Evolutionary conservation across 2,113 vertebrate species (phyloP).

Genomic region (Bujurquina vittata): DNA sequence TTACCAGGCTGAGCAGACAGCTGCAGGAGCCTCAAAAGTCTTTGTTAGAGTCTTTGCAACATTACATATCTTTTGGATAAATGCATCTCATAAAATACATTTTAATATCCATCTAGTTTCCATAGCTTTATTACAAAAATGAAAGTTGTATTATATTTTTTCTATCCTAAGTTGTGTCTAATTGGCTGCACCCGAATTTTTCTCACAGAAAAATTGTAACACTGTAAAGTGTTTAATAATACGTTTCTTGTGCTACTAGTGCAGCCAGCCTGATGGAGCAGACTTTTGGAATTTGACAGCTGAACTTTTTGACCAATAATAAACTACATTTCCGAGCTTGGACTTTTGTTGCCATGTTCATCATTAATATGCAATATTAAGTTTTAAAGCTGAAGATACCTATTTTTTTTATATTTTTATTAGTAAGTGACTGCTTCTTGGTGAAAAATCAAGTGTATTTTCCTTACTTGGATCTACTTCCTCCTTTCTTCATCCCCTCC

Average conservation of each 20-base stretch:
- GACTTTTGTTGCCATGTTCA: background rate
- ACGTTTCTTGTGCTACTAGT: too few relatives aligned
- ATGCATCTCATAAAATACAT: too few relatives aligned
- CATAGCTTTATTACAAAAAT: too few relatives aligned
- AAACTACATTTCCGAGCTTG: background rate
- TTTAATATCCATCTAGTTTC: too few relatives aligned
- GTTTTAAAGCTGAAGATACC: fast-evolving
- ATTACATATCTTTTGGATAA: too few relatives aligned
- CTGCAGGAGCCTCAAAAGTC: too few relatives aligned
- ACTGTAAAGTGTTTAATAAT: too few relatives aligned
- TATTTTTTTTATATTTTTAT: background rate
- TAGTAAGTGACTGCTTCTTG: fast-evolving
- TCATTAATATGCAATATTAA: background rate
- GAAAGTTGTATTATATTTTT: background rate
- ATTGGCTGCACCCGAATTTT: fast-evolving
- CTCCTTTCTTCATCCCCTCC: background rate
- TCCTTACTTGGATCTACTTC: background rate
- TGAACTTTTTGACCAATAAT: background rate
- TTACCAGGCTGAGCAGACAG: too few relatives aligned
- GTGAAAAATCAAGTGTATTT: fast-evolving
- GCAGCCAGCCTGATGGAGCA: background rate
- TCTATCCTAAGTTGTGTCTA: fast-evolving
- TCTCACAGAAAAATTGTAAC: too few relatives aligned
- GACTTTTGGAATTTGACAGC: background rate
- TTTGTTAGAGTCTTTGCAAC: too few relatives aligned